These are phyloP conservation scores for Araneus ventricosus DNA, from an alignment of 1,140 invertebrate species.

Conservation along the genomic window DNA sequence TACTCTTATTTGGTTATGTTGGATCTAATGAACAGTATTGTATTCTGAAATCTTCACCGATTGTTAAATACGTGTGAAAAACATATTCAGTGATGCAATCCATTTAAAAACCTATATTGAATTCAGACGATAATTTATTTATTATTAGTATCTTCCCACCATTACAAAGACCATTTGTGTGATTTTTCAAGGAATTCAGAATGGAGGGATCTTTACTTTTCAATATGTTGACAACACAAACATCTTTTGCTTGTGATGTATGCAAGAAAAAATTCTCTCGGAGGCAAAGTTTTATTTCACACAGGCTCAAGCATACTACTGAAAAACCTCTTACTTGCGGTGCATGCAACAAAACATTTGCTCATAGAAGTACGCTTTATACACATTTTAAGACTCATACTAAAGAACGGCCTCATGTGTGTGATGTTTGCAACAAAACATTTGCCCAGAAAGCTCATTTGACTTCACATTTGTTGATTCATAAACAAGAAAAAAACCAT, in stretches of 20 bases:
- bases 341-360: not conserved
- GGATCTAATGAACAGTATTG: no score
- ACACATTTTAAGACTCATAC: not conserved
- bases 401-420: not conserved
- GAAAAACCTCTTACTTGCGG: constrained; percentile 76
- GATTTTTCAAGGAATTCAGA: no score
- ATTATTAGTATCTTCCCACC: no score
- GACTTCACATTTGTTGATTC: not conserved
- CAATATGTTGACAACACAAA: no score
- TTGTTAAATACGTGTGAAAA: no score
- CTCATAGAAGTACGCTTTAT: not conserved
- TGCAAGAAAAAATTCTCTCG: not conserved
- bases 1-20: no score
- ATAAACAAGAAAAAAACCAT: not conserved
- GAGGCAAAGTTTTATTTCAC: not conserved
- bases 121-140: no score
- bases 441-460: not conserved
- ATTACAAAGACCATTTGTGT: no score
- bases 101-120: no score
- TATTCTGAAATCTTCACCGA: no score
- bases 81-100: no score
- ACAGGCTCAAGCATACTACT: not conserved
- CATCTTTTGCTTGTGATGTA: not conserved
- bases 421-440: not conserved
- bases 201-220: no score